Base-by-base conservation (phyloP, 1,140 invertebrate genomes). In the Oryctes rhinoceros region DNA sequence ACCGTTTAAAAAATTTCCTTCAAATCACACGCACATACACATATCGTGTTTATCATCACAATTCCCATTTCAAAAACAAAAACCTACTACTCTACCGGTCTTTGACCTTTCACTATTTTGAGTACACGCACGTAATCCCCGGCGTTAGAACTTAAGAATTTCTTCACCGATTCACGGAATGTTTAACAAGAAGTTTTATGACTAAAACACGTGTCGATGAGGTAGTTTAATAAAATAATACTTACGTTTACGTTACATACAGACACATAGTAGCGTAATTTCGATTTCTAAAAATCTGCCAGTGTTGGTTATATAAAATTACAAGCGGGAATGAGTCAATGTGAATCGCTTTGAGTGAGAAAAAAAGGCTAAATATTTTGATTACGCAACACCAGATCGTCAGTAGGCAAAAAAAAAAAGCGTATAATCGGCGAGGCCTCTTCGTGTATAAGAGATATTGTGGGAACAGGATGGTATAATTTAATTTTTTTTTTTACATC, bases 381-480 rank as follows among this genome's bases (percentile, higher is more conserved):
- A 67, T 67, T 67, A 35, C 65, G 65, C 35, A 67, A 67, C 65
- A 5, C 65, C 4, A 13, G 30, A 20, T 53, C 49, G 49, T 53
- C 49, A 53, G 49, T 53, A 24, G 24, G 24, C 24, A 67, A 67
- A 67, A 67, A 67, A 24, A 67, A 67, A 67, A 67, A 24, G 35
- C 65, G 65, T 10, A 18, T 24, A 67, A 67, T 67, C 18, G 30
- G 18, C 20, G 62, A 18, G 49, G 49, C 49, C 49, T 53, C 49
- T 53, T 7, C 65, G 13, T 24, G 4, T 67, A 67, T 9, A 67
- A 35, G 18, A 67, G 65, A 10, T 67, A 18, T 20, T 67, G 30
- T 67, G 65, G 65, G 65, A 67, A 67, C 65, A 67, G 65, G 65
- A 67, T 67, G 65, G 20, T 67, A 35, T 67, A 67, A 53, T 53